Evolutionary conservation across 2,113 vertebrate species (phyloP).

Genomic region (Petrocephalus microphthalmus): DNA sequence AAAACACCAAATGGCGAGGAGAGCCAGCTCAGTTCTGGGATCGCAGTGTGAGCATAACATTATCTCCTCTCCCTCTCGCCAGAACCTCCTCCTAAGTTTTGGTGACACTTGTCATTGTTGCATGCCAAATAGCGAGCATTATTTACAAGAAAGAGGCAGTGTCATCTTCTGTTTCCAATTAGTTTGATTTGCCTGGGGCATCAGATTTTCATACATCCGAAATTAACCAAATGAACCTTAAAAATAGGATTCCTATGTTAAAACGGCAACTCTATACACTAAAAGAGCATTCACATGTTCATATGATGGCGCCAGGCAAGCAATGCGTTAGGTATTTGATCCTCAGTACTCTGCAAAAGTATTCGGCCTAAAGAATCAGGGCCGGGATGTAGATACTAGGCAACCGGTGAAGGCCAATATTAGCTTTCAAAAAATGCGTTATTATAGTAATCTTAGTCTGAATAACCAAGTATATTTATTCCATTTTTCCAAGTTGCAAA

Average conservation of each 20-base stretch:
- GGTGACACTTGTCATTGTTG: neutral
- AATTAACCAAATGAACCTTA: neutral
- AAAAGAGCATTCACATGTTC: neutral
- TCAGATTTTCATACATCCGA: neutral
- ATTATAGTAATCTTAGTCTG: neutral
- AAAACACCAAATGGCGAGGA: neutral
- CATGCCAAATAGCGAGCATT: neutral
- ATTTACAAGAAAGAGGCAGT: neutral
- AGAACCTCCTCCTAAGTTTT: neutral
- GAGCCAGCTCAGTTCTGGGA: neutral
- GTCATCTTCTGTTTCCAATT: neutral
- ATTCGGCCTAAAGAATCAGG: neutral
- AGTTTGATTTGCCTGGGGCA: neutral
- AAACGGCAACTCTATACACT: neutral
- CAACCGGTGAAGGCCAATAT: neutral
- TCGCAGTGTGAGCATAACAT: neutral
- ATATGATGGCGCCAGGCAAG: neutral
- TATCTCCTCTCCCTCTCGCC: neutral
- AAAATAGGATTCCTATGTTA: neutral
- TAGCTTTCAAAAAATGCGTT: neutral
- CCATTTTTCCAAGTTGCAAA: neutral
- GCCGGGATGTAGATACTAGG: neutral
- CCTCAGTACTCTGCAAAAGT: neutral
- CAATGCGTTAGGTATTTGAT: neutral
- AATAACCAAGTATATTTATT: neutral